phyloP scores from a whole-genome alignment of 2,797 vertebrate genomes.

The Telmatherina bonti region DNA sequence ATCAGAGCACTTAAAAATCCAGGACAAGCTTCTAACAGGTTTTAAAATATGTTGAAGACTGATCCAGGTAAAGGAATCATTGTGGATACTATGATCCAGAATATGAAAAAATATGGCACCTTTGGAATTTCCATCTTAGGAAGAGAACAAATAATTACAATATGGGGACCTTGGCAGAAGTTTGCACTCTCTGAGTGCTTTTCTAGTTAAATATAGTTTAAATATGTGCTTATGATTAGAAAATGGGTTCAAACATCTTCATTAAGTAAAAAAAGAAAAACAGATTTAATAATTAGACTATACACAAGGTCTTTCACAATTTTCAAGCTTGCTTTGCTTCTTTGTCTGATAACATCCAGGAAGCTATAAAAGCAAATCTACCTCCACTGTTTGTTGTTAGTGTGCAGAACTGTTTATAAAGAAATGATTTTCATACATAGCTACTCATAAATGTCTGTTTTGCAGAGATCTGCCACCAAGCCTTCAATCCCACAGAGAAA shows the following conservation, averaged over 20 bases:
- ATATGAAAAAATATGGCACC: too few species aligned
- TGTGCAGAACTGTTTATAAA: slow-evolving; percentile 4
- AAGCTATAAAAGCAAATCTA: not conserved
- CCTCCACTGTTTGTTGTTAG: not conserved
- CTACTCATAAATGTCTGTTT: not conserved
- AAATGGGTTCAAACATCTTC: not conserved
- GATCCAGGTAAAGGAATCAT: too few species aligned
- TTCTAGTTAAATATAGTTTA: too few species aligned
- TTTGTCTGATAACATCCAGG: not conserved
- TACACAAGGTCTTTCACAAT: not conserved
- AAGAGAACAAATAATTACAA: too few species aligned
- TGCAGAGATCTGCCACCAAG: slow-evolving; percentile 3
- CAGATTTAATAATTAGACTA: not conserved
- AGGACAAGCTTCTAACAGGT: too few species aligned
- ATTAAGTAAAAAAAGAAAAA: not conserved
- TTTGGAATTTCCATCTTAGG: too few species aligned
- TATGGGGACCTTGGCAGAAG: too few species aligned
- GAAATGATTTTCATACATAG: not conserved
- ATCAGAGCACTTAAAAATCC: too few species aligned
- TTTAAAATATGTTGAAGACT: too few species aligned
- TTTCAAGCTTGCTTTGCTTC: not conserved
- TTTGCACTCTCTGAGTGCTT: too few species aligned
- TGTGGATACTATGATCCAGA: too few species aligned
- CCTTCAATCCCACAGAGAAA: not conserved
- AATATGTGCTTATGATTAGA: too few species aligned